Evolutionary conservation across 2,113 vertebrate species (phyloP).

Genomic region (Thamnophis sirtalis): DNA sequence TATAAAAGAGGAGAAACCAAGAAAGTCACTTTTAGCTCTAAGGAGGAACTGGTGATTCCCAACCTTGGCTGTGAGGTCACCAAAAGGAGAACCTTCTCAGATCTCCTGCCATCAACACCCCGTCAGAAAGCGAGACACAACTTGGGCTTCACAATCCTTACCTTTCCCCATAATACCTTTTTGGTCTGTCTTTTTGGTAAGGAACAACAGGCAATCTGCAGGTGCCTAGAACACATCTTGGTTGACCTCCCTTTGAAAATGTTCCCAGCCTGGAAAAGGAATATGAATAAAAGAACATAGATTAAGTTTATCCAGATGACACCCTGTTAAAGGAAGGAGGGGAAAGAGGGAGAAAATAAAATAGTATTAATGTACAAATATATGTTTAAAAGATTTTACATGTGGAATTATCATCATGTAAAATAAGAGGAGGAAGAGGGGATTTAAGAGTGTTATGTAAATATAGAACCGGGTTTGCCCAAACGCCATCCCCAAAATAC

Average conservation of each 20-base stretch:
- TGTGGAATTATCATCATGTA: no score
- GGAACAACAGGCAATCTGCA: neutral
- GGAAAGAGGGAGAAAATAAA: no score
- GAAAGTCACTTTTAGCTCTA: neutral
- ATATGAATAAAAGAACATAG: no score
- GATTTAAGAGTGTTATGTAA: no score
- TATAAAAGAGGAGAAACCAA: neutral
- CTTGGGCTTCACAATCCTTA: neutral
- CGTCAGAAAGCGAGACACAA: neutral
- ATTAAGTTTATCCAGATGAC: no score
- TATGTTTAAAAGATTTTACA: no score
- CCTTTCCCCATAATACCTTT: neutral
- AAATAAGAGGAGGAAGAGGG: no score
- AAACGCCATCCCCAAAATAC: no score
- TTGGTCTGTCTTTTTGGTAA: neutral
- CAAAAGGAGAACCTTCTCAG: neutral
- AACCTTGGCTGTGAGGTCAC: neutral
- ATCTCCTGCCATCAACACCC: neutral
- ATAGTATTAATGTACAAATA: no score
- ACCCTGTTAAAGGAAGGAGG: no score
- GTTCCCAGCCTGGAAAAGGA: neutral
- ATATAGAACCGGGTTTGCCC: no score
- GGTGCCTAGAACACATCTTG: neutral
- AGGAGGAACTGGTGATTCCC: neutral
- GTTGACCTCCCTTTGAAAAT: neutral